Conservation (phyloP, 1,140 invertebrate species). For the Saxidomus purpurata region DNA sequence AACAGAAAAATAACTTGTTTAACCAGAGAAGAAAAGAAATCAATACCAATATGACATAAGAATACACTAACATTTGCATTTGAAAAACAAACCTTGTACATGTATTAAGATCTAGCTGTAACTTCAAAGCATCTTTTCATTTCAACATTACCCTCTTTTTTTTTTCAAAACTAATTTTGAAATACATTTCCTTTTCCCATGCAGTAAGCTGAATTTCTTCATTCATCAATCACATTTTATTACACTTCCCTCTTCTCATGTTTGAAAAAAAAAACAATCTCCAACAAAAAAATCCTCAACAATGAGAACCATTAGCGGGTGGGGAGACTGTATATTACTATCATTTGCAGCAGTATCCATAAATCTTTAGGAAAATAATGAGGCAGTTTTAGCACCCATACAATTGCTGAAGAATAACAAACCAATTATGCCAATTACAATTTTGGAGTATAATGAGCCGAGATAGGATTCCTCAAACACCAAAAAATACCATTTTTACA, state of each 20-base stretch:
- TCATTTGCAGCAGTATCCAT: constrained; percentile 38
- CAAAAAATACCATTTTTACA: constrained; percentile 31
- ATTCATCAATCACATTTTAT: constrained; percentile 52
- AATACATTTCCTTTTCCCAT: constrained; percentile 5
- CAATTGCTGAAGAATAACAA: constrained; percentile 60
- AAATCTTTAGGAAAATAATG: constrained; percentile 61
- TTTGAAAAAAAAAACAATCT: background rate
- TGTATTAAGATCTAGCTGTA: background rate
- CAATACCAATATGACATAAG: background rate
- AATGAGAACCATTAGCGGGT: constrained; percentile 61
- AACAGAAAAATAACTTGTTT: constrained; percentile 45
- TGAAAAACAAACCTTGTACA: background rate
- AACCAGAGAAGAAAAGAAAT: background rate
- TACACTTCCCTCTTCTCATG: constrained; percentile 30
- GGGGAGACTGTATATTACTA: constrained; percentile 36
- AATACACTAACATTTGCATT: background rate
- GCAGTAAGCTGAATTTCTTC: background rate
- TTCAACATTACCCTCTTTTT: background rate
- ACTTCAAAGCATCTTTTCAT: constrained; percentile 17
- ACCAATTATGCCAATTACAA: constrained; percentile 64
- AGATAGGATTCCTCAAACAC: constrained; percentile 40
- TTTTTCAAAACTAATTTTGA: background rate
- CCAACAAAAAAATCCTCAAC: constrained; percentile 39
- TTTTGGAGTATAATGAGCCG: constrained; percentile 41
- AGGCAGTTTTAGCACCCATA: constrained; percentile 63